Evolutionary conservation across 2,888 invertebrate species (phyloP).

Genomic region (Drosophila birchii): DNA sequence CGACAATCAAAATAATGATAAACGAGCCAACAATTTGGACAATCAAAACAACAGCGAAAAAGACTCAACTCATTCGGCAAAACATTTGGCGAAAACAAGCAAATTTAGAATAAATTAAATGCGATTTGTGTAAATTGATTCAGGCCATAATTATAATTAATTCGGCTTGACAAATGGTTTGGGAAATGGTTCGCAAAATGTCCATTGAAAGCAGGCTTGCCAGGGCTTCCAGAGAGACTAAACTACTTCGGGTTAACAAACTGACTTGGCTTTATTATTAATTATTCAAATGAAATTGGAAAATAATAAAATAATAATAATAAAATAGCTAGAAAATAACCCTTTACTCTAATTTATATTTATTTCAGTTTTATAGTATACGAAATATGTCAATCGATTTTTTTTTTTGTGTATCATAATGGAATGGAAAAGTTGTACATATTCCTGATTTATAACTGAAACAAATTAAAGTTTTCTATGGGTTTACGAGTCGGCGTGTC

Average conservation of each 20-base stretch:
- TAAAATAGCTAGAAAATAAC: neutral
- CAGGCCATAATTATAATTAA: constrained; percentile 38
- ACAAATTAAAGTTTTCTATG: neutral
- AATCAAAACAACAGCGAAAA: constrained; percentile 37
- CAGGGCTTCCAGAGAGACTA: neutral
- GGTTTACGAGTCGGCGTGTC: neutral
- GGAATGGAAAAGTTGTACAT: neutral
- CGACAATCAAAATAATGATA: constrained; percentile 25
- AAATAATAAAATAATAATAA: no score
- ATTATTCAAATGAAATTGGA: neutral
- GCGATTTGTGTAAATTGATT: constrained; percentile 30
- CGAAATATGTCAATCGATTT: neutral
- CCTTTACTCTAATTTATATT: neutral
- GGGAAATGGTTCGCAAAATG: constrained; percentile 20
- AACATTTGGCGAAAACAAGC: constrained; percentile 2
- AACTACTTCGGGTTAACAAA: neutral
- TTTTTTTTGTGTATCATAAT: neutral
- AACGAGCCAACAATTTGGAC: constrained; percentile 37
- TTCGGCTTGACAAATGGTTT: constrained; percentile 33
- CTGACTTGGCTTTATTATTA: neutral
- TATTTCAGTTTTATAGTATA: neutral
- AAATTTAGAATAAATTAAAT: constrained; percentile 39
- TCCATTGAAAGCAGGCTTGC: constrained; percentile 7
- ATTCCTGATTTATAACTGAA: neutral
- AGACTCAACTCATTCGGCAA: constrained; percentile 20